Conservation (phyloP, 2,797 vertebrate species). For the Lithobates sylvaticus region DNA sequence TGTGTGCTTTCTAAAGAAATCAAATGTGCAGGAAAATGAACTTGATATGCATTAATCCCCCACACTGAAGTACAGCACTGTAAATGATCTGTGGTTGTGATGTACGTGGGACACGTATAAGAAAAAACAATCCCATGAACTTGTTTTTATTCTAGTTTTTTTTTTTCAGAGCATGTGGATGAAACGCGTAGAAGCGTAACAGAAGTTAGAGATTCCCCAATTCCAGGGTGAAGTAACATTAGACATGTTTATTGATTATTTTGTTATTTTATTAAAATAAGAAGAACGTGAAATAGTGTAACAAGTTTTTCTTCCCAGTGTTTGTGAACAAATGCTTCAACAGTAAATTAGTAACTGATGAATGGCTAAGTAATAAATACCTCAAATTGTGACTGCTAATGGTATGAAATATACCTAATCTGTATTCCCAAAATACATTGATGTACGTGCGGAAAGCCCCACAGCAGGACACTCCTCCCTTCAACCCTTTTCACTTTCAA, state of each 20-base stretch:
- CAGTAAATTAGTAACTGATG: background rate
- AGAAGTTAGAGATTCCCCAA: conserved; percentile 12
- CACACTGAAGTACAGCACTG: no score
- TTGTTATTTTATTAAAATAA: background rate
- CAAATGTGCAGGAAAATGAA: no score
- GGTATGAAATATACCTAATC: no score
- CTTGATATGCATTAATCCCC: no score
- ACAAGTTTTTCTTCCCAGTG: background rate
- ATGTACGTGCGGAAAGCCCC: no score
- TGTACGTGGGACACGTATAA: no score
- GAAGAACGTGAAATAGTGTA: background rate
- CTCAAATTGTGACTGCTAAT: background rate
- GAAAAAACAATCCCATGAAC: background rate
- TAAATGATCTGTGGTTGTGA: no score
- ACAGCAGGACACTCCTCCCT: no score
- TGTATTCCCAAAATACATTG: no score
- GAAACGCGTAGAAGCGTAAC: background rate
- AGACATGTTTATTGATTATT: background rate
- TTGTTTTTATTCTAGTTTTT: background rate
- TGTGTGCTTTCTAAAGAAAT: no score
- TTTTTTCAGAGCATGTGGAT: conserved; percentile 23
- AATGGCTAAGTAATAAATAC: background rate
- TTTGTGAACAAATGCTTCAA: background rate
- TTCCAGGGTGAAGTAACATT: conserved; percentile 3
- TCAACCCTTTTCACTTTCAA: no score